Conservation (phyloP, 2,888 invertebrate genomes). For the Trypoxylon attenuatum region DNA sequence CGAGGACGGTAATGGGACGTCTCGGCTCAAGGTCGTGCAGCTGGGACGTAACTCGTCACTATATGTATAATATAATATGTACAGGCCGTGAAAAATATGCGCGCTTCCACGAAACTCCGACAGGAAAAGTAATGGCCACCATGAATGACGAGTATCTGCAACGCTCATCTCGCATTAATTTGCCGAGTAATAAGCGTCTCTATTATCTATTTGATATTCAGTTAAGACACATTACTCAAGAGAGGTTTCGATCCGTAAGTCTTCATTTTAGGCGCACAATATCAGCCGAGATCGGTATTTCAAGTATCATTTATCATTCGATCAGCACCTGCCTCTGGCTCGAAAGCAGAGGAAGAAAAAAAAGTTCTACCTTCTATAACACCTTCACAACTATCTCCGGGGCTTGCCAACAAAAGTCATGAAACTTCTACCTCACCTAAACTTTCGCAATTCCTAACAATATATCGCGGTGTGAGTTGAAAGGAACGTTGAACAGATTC, state of each 20-base stretch:
- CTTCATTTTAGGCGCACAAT: constrained; percentile 1
- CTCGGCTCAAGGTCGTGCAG: constrained; percentile 39
- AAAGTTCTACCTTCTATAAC: no score
- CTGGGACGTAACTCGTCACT: constrained; percentile 22
- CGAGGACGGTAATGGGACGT: constrained; percentile 41
- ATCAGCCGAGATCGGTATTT: constrained; percentile 7
- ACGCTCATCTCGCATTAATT: background rate
- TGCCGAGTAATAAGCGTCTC: background rate
- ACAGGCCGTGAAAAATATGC: background rate
- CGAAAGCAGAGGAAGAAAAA: constrained; percentile 2
- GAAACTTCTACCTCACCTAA: no score
- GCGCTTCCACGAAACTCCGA: background rate
- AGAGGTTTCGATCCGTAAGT: background rate
- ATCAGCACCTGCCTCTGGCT: constrained; percentile 24
- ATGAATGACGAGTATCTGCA: background rate
- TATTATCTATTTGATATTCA: background rate
- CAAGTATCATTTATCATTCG: constrained; percentile 25
- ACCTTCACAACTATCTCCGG: no score
- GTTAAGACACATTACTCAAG: background rate
- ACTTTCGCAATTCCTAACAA: no score
- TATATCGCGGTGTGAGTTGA: no score
- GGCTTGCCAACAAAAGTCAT: no score
- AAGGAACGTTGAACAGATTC: no score
- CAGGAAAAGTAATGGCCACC: background rate
- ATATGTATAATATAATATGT: no score